phyloP scores from a whole-genome alignment of 2,888 invertebrate species.

The Trypoxylon attenuatum region DNA sequence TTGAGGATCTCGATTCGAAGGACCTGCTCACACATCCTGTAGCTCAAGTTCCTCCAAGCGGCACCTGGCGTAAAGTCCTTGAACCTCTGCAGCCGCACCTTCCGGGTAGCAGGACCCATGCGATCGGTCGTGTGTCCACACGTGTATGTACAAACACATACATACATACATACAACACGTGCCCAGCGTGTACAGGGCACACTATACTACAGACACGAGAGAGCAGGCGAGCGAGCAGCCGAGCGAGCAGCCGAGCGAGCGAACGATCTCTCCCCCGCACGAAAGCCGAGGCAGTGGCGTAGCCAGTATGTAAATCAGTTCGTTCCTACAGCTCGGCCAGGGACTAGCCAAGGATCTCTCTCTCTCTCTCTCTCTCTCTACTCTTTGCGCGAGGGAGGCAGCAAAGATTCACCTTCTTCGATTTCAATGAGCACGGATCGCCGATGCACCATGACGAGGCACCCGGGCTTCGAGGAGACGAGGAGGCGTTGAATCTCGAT shows the following conservation, averaged over 20 bases:
- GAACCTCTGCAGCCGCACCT: conserved; percentile 67
- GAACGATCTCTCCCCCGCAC: conserved; percentile 59
- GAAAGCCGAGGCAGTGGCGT: conserved; percentile 62
- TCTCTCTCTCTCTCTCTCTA: no score
- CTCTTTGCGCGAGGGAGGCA: conserved; percentile 37
- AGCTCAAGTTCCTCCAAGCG: conserved; percentile 64
- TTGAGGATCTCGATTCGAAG: conserved; percentile 37
- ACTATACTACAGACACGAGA: no score
- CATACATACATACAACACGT: conserved; percentile 25
- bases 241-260: conserved; percentile 27
- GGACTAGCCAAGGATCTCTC: conserved; percentile 26
- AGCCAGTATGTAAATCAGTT: conserved; percentile 70
- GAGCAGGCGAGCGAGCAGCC: no score
- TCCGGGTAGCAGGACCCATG: conserved; percentile 65
- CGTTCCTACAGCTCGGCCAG: conserved; percentile 46
- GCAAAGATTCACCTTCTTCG: conserved; percentile 38
- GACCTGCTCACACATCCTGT: conserved; percentile 63
- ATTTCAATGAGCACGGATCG: conserved; percentile 35
- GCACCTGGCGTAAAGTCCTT: conserved; percentile 70
- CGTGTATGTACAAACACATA: conserved; percentile 28
- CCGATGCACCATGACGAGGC: conserved; percentile 24
- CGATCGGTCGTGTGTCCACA: conserved; percentile 15
- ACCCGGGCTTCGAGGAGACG: conserved; percentile 13
- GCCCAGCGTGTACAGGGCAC: no score
- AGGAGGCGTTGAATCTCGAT: conserved; percentile 14